Base-by-base conservation (phyloP, 2,113 vertebrate species). In the Clinocottus analis region DNA sequence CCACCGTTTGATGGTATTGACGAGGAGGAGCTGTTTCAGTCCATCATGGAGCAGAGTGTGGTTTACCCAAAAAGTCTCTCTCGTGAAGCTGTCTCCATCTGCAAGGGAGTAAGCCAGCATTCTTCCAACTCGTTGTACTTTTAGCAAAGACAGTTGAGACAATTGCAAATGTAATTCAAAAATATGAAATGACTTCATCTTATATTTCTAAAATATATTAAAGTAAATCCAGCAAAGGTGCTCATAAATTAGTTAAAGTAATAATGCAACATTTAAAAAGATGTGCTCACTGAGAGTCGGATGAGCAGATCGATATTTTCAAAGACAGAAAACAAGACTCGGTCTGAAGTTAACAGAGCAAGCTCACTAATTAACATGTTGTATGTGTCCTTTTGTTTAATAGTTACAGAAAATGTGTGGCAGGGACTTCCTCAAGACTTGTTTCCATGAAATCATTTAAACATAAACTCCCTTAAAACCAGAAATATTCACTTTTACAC, bases 21-120 rank as follows among this genome's bases (percentile, higher is more conserved):
- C 5, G 97, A 98, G 85, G 97, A 98, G 82, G 96, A 97, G 87
- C 91, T 98, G 82, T 97, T 98, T 74, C 96, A 98, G 92, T 96
- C 96, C 75, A 97, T 98, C 89, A 96, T 97, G 96, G 97, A 97
- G 79, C 96, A 97, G 77, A 94, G 94, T 0, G 96, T 98, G 77
- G 92, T 95, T 7, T 98, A 98, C 87, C 96, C 97, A 1, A 98
- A 97, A 87, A 95, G 93, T 19, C 95, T 98, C 49, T 96, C 96
- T 63, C 94, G 96, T 13, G 97, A 98, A 74, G 97, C 96, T 0
- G 96, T 97, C 62, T 93, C 96, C 77, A 95, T 97, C 93, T 97
- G 97, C 95, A 98, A 97, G 79, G 96, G 97, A 92, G 97, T 98
- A 87, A 95, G 88, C 78, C 56, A 41, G 49, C 19, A 29, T 78